Evolutionary conservation across 2,113 vertebrate species (phyloP), one percentile per base, ranked within the genome.

Genomic region (Passer domesticus): DNA sequence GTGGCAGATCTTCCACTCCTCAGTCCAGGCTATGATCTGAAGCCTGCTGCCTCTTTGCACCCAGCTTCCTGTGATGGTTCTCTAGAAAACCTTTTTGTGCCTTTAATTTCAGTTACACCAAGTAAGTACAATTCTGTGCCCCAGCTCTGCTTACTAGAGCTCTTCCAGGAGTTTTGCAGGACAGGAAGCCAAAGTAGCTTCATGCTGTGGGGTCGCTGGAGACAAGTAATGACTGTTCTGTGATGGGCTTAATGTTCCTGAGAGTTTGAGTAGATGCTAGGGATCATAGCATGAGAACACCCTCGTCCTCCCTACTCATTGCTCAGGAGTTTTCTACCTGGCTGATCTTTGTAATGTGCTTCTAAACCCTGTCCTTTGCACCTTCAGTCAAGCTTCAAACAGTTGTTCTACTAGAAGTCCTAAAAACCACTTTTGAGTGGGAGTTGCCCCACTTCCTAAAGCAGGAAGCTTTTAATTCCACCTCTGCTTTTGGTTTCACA

Each of bases 11-110:
- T 92, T 77, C 84, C 92, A 17, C 92, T 91, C 72, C 90, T 95
- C 77, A 97, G 95, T 31, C 90, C 87, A 87, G 94, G 92, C 76
- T 93, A 46, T 19, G 73, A 97, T 88, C 88, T 87, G 37, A 96
- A 96, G 58, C 67, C 97, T n/a, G 89, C 55, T 94, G 90, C 68
- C 84, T 87, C 96, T 66, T 87, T 56, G 47, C 89, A 47, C 50
- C 80, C 94, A 16, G 92, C 94, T 80, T 93, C 91, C 46, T 79
- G 22, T 3, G 94, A 93, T 8, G 84, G 92, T 19, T 94, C 97
- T 50, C 96, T 99, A 80, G 97, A 98, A 63, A 95, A 98, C 30
- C 87, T 99, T 92, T 98, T 97, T 92, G 98, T 99, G 70, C 98
- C 98, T 37, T 70, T 99, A 97, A 97, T 97, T 60, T 97, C 98